Evolutionary conservation across 1,140 invertebrate genomes (phyloP), one percentile per base, ranked within the genome.

Genomic region (Thrips palmi): DNA sequence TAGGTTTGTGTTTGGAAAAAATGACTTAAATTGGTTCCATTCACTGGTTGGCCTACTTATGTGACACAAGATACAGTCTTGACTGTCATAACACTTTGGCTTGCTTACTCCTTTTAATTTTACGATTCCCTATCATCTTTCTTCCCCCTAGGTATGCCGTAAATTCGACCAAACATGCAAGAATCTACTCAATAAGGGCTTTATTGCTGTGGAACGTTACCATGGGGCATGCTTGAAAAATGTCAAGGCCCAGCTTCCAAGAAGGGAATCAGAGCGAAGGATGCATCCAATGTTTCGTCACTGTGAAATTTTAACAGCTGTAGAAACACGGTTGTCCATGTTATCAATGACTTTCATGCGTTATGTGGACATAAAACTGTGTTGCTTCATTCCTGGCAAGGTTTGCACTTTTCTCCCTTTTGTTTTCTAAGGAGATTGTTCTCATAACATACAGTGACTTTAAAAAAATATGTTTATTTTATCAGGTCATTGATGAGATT

Each of bases 311-410:
- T 60, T 93, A 12, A 82, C 80, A 17, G 85, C 83, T 0, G 75
- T 93, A 31, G 87, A 92, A 58, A 92, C 87, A 0, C 62, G 88
- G 17, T 70, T 93, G 17, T 89, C 84, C 0, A 81, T 92, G 70
- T 63, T 92, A 3, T 77, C 76, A 5, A 92, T 92, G 85, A 91
- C 87, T 1, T 93, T 84, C 52, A 73, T 71, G 23, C 88, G 87
- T 58, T 87, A 80, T 48, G 77, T 88, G 11, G 80, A 86, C 41
- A 59, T 67, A 36, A 70, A 74, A 39, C 53, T 85, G 4, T 88
- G 86, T 50, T 92, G 86, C 52, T 94, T 94, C 51, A 89, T 92
- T 50, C 87, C 88, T 11, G 88, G 88, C 41, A 87, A 85, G 64
- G 83, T 79, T 54, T 57, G 46, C 42, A 22, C 24, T 39, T 43